Evolutionary conservation across 2,797 vertebrate genomes (phyloP), one percentile per base, ranked within the genome.

Genomic region (Cyclopterus lumpus): DNA sequence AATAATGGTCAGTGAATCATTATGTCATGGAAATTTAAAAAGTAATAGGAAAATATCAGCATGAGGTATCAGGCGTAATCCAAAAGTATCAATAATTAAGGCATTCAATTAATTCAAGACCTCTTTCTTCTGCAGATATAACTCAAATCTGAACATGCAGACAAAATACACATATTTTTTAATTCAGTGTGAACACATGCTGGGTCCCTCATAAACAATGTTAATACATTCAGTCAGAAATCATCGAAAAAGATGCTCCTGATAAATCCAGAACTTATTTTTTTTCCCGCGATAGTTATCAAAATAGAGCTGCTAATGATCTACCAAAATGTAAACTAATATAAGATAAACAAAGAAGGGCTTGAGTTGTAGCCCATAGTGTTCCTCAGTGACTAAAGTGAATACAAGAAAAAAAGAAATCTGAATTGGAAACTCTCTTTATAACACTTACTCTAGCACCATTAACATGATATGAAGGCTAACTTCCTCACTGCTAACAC

Each of bases 401-500:
- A 61, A 5, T n/a, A 38, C 61, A 64, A 48, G 12, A 38, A 20
- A 26, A n/a, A 61, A 1, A 34, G 4, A 34, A 38, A 9, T 22
- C 22, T 22, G 22, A 30, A 16, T 34, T 28, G 60, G 28, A n/a
- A 44, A 7, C 10, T 54, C 2, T 18, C 5, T 28, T 40, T 40
- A 66, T 34, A 49, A 36, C 10, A 42, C 22, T 57, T 16, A 53
- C 20, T 28, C n/a, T 11, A 66, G 22, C 8, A 1, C 30, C 22
- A 51, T 10, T 38, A 18, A 53, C n/a, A 2, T 14, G 46, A 54
- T 38, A 28, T 8, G 53, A 15, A 57, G 14, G 10, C 15, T 28
- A 34, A 26, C 53, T 69, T 18, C 26, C 26, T 61, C 48, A 34
- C 67, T 8, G 20, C 51, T 57, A 67, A 57, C 28, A 73, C 48